Conservation (phyloP, 2,888 invertebrate species). For the Agrotis segetum region DNA sequence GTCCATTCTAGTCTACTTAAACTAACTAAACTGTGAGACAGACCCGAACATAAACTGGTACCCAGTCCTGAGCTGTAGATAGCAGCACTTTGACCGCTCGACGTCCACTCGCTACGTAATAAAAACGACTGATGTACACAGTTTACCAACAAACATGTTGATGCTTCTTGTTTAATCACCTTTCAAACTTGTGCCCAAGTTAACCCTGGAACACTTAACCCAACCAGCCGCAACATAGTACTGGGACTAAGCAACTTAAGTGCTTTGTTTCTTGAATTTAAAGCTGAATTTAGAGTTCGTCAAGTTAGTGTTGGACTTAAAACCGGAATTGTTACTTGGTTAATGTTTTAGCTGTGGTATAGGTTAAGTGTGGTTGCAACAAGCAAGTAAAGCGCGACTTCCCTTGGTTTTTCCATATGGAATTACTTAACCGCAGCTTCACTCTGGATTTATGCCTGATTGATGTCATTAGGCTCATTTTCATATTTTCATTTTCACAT, state of each 20-base stretch:
- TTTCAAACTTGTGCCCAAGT: constrained; percentile 61
- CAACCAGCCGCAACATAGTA: constrained; percentile 62
- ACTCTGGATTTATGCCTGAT: too few species aligned
- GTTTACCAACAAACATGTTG: constrained; percentile 61
- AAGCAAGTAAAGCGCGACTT: background rate
- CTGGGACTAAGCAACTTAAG: constrained; percentile 60
- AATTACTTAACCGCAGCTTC: too few species aligned
- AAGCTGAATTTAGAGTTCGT: constrained; percentile 61
- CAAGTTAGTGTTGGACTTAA: constrained; percentile 53
- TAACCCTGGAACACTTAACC: constrained; percentile 60
- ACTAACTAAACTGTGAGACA: constrained; percentile 19
- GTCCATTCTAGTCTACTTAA: constrained; percentile 17
- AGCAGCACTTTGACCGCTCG: constrained; percentile 45
- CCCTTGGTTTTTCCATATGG: too few species aligned
- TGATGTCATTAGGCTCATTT: too few species aligned
- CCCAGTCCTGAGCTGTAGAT: constrained; percentile 20
- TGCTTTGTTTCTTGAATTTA: constrained; percentile 64
- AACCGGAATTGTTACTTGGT: constrained; percentile 42
- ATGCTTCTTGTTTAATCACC: constrained; percentile 66
- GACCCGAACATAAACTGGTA: constrained; percentile 35
- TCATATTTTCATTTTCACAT: too few species aligned
- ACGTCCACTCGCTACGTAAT: constrained; percentile 50
- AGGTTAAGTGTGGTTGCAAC: background rate
- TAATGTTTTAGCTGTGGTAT: constrained; percentile 19
- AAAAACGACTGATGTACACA: constrained; percentile 61